phyloP scores from a whole-genome alignment of 2,797 vertebrate species.

The Kryptolebias ocellatus region DNA sequence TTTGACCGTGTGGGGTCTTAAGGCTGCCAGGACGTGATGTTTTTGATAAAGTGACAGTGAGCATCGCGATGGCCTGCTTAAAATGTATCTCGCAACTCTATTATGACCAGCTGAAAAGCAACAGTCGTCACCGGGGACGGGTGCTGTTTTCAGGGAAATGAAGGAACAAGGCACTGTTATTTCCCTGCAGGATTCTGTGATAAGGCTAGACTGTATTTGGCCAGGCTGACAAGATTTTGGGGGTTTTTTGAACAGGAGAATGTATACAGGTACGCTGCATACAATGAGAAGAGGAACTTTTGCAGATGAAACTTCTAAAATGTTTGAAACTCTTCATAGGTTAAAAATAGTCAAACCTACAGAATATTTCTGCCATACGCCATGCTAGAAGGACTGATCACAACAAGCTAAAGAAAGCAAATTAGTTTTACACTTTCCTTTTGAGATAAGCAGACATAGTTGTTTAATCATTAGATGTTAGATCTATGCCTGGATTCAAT shows the following conservation, averaged over 20 bases:
- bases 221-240: constrained; percentile 27
- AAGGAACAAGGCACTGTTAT: constrained; percentile 33
- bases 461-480: constrained; percentile 31
- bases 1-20: constrained; percentile 20
- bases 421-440: constrained; percentile 29
- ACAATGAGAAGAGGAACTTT: neutral
- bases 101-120: constrained; percentile 37
- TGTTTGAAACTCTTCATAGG: neutral
- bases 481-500: constrained; percentile 20
- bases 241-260: constrained; percentile 17
- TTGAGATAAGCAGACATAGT: constrained; percentile 30
- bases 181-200: constrained; percentile 39
- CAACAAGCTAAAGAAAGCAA: constrained; percentile 38
- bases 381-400: constrained; percentile 35
- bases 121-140: constrained; percentile 25
- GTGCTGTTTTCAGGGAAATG: constrained; percentile 15
- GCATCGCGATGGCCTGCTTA: constrained; percentile 45
- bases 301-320: constrained; percentile 1
- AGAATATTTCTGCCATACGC: constrained; percentile 15
- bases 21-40: constrained; percentile 10
- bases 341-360: constrained; percentile 10
- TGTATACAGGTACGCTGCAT: constrained; percentile 3
- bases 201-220: constrained; percentile 20
- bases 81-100: constrained; percentile 64
- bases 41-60: constrained; percentile 6